These are phyloP conservation scores for Onychomys arenicola DNA, from an alignment of 2,797 vertebrate genomes.

Conservation along the genomic window DNA sequence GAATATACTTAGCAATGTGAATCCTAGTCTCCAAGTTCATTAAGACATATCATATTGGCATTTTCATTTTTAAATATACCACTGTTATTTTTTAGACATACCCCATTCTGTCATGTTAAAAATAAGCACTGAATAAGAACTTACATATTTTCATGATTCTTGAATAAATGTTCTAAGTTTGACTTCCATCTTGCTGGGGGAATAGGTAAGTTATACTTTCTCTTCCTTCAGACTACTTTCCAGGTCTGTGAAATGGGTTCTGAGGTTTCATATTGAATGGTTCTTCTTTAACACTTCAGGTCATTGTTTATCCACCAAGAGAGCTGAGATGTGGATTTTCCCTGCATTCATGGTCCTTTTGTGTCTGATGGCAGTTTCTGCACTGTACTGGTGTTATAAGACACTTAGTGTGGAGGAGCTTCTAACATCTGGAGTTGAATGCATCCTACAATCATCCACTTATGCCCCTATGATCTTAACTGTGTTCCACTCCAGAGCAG, in stretches of 20 bases:
- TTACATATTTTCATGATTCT: background rate
- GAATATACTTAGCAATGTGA: background rate
- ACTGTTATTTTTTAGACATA: background rate
- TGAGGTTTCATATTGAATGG: background rate
- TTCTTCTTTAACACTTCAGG: background rate
- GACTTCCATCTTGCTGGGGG: background rate
- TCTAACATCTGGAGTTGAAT: background rate
- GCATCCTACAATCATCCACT: rapidly evolving
- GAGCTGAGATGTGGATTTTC: background rate
- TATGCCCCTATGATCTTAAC: too few relatives aligned
- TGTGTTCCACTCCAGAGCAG: rapidly evolving
- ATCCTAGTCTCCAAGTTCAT: background rate
- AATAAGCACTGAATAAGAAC: background rate
- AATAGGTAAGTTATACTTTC: background rate
- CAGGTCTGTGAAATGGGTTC: background rate
- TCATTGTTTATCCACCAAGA: background rate
- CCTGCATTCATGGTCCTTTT: rapidly evolving
- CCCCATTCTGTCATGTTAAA: background rate
- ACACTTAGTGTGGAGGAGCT: background rate
- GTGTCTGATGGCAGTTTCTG: background rate
- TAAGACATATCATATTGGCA: background rate
- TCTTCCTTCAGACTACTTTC: background rate
- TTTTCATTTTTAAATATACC: background rate
- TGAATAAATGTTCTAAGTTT: background rate
- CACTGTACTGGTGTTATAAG: background rate